A percentile compares a stretch with the other conserved stretches of the same genome.
phyloP scores from a whole-genome alignment of 2,113 vertebrate species.

The Zapornia atra region DNA sequence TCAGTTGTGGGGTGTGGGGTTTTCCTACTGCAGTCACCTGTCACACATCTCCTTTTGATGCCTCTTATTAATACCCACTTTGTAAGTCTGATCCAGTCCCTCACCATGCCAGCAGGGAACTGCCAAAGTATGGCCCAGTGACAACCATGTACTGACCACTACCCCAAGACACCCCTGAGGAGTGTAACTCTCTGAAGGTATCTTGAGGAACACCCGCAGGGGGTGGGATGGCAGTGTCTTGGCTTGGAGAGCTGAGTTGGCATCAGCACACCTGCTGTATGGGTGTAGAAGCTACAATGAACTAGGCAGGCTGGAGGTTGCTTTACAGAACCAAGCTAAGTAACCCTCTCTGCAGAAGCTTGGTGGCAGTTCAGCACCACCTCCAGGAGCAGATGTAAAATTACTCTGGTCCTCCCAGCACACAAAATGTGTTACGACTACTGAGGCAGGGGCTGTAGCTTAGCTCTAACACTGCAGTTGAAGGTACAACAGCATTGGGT shows the following conservation, averaged over 20 bases:
- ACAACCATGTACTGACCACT: fast-evolving
- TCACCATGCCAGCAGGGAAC: neutral
- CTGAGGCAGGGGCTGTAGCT: fast-evolving
- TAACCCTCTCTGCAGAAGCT: too few relatives aligned
- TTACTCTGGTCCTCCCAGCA: neutral
- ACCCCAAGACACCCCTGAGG: neutral
- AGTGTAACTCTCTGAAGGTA: neutral
- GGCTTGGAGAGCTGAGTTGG: neutral
- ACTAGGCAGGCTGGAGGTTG: fast-evolving
- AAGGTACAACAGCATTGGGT: neutral
- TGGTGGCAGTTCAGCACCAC: neutral
- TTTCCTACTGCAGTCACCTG: neutral
- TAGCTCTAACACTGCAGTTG: too few relatives aligned
- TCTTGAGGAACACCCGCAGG: neutral
- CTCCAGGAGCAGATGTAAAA: too few relatives aligned
- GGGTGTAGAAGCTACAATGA: neutral
- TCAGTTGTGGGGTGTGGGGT: fast-evolving
- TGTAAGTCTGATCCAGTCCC: neutral
- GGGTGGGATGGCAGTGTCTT: too few relatives aligned
- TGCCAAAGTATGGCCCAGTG: neutral
- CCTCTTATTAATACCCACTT: neutral
- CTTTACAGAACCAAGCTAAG: neutral
- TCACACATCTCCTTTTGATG: neutral
- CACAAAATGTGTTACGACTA: too few relatives aligned
- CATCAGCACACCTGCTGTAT: fast-evolving